phyloP scores from a whole-genome alignment of 2,888 invertebrate species.

The Galeruca laticollis region DNA sequence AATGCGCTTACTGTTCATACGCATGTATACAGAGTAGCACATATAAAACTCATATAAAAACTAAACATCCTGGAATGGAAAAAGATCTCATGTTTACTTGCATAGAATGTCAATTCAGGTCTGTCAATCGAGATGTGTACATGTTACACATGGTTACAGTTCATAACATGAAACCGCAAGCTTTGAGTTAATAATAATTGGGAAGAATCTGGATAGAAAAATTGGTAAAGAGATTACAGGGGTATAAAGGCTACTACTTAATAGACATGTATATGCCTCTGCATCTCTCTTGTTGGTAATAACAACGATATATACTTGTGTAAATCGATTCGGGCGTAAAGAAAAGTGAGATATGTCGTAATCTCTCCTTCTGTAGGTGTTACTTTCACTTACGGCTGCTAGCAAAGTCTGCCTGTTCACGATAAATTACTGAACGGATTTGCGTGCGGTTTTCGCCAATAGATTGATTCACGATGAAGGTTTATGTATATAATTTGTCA shows the following conservation, averaged over 20 bases:
- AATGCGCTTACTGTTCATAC: constrained; percentile 84
- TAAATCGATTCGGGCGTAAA: too few relatives aligned
- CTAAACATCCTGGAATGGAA: constrained; percentile 80
- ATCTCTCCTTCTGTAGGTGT: too few relatives aligned
- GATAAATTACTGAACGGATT: too few relatives aligned
- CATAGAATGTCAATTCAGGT: constrained; percentile 73
- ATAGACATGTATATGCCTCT: too few relatives aligned
- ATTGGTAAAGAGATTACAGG: neutral
- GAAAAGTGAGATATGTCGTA: neutral
- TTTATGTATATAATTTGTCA: too few relatives aligned
- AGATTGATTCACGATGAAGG: too few relatives aligned
- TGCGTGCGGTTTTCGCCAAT: too few relatives aligned
- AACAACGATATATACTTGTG: too few relatives aligned
- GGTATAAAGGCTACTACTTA: neutral
- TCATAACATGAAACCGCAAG: constrained; percentile 67
- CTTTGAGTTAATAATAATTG: constrained; percentile 22
- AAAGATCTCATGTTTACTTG: constrained; percentile 74
- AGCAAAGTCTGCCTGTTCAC: too few relatives aligned
- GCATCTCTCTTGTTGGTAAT: too few relatives aligned
- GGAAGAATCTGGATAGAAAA: neutral
- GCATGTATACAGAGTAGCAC: constrained; percentile 84
- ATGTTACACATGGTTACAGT: constrained; percentile 69
- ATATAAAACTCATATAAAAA: constrained; percentile 82
- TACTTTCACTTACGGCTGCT: too few relatives aligned
- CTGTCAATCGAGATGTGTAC: constrained; percentile 75